Percentiles rank a stretch among this genome's conserved stretches.
Evolutionary conservation across 2,113 vertebrate species (phyloP).

Genomic region (Pachypanchax playfairii): DNA sequence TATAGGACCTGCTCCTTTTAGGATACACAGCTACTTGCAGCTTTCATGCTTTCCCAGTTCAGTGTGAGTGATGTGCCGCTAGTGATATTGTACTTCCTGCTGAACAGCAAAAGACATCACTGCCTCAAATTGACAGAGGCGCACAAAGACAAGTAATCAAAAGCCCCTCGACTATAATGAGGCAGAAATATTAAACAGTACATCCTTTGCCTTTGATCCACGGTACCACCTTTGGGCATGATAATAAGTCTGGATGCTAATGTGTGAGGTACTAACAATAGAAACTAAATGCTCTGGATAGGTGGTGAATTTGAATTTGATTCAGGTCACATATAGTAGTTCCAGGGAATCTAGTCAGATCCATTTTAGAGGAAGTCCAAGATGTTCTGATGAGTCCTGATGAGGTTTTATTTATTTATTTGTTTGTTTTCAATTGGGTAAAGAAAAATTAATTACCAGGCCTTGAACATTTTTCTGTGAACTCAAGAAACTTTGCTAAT

Average conservation of each 20-base stretch:
- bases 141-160: constrained; percentile 74
- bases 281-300: constrained; percentile 45
- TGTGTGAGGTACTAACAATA: constrained; percentile 57
- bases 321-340: constrained; percentile 23
- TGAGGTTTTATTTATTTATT: no score
- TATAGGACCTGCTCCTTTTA: constrained; percentile 33
- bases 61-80: constrained; percentile 26
- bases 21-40: constrained; percentile 25
- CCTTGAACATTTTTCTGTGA: constrained; percentile 25
- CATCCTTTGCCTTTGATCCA: constrained; percentile 75
- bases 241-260: constrained; percentile 74
- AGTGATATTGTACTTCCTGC: constrained; percentile 71
- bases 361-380: constrained; percentile 7
- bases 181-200: constrained; percentile 75
- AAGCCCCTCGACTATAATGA: constrained; percentile 68
- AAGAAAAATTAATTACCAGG: constrained; percentile 36
- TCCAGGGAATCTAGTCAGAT: constrained; percentile 13
- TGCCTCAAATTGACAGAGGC: constrained; percentile 65
- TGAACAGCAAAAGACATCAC: constrained; percentile 65
- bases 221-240: constrained; percentile 70
- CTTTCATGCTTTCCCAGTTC: constrained; percentile 26
- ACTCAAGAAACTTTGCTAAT: constrained; percentile 45
- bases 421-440: constrained; percentile 15
- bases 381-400: not conserved
- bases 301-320: constrained; percentile 38